Evolutionary conservation across 2,888 invertebrate species (phyloP).

Genomic region (Phymatocera aterrima): DNA sequence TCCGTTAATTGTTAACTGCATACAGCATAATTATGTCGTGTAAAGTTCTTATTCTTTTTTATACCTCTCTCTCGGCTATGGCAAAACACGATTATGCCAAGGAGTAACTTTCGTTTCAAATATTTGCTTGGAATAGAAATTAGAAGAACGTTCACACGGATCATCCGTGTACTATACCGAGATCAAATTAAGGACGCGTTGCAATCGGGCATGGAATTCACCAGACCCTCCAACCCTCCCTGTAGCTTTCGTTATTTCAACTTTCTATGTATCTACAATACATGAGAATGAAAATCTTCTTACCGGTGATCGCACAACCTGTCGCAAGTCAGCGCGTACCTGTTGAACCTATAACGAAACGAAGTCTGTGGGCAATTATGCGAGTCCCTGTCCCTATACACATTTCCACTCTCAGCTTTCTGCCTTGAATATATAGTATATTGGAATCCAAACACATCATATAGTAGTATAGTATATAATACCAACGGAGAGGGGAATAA

Average conservation of each 20-base stretch:
- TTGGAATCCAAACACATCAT: too few relatives aligned
- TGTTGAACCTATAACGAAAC: too few relatives aligned
- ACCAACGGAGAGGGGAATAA: too few relatives aligned
- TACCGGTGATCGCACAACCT: too few relatives aligned
- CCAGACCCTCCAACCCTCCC: background rate
- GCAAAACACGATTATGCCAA: background rate
- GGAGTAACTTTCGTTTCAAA: slow-evolving; percentile 3
- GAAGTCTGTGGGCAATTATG: too few relatives aligned
- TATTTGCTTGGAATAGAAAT: slow-evolving; percentile 11
- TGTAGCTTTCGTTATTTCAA: background rate
- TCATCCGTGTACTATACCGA: background rate
- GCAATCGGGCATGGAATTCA: background rate
- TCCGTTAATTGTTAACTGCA: background rate
- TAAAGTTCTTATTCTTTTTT: background rate
- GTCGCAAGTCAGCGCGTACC: too few relatives aligned
- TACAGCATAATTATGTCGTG: background rate
- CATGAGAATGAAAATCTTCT: too few relatives aligned
- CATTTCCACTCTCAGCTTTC: too few relatives aligned
- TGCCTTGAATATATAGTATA: too few relatives aligned
- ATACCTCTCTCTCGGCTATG: too few relatives aligned
- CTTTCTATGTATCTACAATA: background rate
- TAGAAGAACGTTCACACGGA: background rate
- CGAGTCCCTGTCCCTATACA: too few relatives aligned
- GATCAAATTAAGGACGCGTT: background rate
- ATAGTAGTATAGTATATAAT: too few relatives aligned